Evolutionary conservation across 1,140 invertebrate genomes (phyloP).

Genomic region (Ceratosolen solmsi): DNA sequence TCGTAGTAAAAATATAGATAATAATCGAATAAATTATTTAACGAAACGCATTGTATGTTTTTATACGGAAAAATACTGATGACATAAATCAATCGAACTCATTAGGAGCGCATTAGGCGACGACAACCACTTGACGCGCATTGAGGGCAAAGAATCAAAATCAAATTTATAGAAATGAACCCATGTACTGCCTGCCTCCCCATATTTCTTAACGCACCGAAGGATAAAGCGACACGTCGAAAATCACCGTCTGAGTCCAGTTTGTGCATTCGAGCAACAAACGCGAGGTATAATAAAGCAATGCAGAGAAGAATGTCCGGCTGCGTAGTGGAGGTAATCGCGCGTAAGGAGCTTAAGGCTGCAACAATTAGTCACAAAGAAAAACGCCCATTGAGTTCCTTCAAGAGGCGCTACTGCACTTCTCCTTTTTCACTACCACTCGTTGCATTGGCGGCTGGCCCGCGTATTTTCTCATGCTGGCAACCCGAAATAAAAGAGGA

Average conservation of each 20-base stretch:
- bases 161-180: not conserved
- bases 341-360: conserved; percentile 35
- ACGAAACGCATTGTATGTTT: too few relatives aligned
- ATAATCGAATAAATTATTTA: too few relatives aligned
- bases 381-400: not conserved
- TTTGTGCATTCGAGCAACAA: not conserved
- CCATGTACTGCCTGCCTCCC: too few relatives aligned
- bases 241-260: not conserved
- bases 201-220: not conserved
- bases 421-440: not conserved
- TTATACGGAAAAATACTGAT: too few relatives aligned
- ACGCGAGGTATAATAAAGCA: not conserved
- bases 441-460: not conserved
- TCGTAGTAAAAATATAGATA: too few relatives aligned
- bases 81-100: not conserved
- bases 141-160: not conserved
- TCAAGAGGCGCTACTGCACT: not conserved
- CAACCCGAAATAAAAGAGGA: not conserved
- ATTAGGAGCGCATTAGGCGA: not conserved
- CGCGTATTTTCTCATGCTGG: conserved; percentile 5
- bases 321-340: conserved; percentile 13
- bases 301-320: not conserved
- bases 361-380: conserved; percentile 31
- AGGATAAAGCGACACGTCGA: not conserved
- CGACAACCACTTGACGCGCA: not conserved